Conservation (phyloP, 92 coral and sea anemone genomes). For the Paragorgia papillata region DNA sequence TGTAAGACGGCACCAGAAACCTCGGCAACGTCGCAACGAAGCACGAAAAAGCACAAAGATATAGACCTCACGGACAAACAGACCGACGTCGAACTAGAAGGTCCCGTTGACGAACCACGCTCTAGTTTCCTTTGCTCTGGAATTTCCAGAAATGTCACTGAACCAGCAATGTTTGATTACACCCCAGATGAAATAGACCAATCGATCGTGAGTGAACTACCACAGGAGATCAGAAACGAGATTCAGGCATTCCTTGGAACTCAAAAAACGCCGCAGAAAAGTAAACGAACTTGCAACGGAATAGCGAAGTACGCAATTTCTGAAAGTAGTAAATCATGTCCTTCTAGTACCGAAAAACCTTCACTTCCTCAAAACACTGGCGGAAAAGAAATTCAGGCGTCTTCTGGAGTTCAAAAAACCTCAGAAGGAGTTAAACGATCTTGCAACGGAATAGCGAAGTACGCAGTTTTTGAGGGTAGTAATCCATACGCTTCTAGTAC, state of each 20-base stretch:
- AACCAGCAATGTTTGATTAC: slow-evolving; percentile 41
- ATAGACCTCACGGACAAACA: not conserved
- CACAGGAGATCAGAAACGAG: slow-evolving; percentile 70
- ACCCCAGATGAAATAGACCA: slow-evolving; percentile 59
- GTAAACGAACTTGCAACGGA: slow-evolving; percentile 10
- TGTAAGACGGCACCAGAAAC: not conserved
- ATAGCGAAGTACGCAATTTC: slow-evolving; percentile 31
- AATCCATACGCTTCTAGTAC: not conserved
- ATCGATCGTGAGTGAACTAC: slow-evolving; percentile 57
- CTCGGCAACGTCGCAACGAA: not conserved
- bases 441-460: slow-evolving; percentile 27
- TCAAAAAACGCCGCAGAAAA: slow-evolving; percentile 19
- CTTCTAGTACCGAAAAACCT: not conserved
- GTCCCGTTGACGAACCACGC: not conserved
- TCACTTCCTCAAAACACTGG: too few relatives aligned
- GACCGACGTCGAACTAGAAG: not conserved
- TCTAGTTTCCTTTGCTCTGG: not conserved
- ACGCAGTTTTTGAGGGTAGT: not conserved
- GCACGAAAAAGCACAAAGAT: not conserved
- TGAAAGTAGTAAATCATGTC: not conserved
- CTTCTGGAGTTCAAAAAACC: slow-evolving; percentile 22
- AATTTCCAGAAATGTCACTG: not conserved
- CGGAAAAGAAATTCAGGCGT: slow-evolving; percentile 63
- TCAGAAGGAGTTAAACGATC: slow-evolving; percentile 19
- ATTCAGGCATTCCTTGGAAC: slow-evolving; percentile 47